Evolutionary conservation across 2,113 vertebrate genomes (phyloP), one percentile per base, ranked within the genome.

Genomic region (Toxotes chatareus): DNA sequence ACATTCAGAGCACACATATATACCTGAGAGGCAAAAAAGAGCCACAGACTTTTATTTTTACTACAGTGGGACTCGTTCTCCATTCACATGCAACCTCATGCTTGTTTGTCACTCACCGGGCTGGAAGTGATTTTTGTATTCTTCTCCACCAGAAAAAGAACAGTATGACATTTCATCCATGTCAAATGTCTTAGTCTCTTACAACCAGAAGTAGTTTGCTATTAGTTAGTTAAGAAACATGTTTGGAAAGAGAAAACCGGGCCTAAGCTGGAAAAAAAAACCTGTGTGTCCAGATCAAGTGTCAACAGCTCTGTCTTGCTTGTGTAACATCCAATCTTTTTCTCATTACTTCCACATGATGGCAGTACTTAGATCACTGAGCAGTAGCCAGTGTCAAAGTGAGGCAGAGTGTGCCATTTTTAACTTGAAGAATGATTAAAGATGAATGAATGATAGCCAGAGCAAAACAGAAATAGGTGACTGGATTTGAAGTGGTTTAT

Each of bases 1-100:
- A 7, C 98, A 98, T 68, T 94, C 91, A 59, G 93, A 85, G 16
- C 97, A 99, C 65, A 96, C 92, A 5, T 98, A 98, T 34, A 96
- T 21, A 7, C 97, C 97, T 98, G 83, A 0, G 46, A 47, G 47
- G 31, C 1, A 19, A 61, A 51, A 40, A 40, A 27, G 16, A 34
- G 63, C 1, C n/a, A 9, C 3, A 4, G 11, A 13, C 9, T 78
- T 46, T 34, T 0, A 66, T 32, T 63, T 14, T 34, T 12, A 46
- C 8, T 5, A 21, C 12, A 6, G 16, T 8, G 56, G 12, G 17
- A 55, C 46, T 4, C 49, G 49, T 47, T 40, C 59, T 6, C 8
- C 17, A 5, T 19, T 4, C 16, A 56, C 60, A 16, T 1, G 38
- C 8, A 61, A 16, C 60, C 44, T 67, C 1, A 16, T 31, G 46